phyloP scores from a whole-genome alignment of 1,140 invertebrate genomes.

The Drosophila equinoxialis region DNA sequence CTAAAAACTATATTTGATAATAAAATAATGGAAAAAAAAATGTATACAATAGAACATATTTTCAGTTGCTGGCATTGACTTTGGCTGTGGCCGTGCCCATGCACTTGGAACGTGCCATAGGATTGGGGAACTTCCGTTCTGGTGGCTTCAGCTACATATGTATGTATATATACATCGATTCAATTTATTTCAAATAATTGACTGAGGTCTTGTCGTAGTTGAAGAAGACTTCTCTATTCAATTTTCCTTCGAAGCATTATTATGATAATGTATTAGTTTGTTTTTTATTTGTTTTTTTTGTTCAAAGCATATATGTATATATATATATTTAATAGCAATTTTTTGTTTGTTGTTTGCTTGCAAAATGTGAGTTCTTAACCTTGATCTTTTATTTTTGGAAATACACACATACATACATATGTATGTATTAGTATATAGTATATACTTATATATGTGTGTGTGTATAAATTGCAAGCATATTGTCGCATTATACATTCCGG shows the following conservation, averaged over 20 bases:
- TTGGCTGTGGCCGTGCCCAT: too few relatives aligned
- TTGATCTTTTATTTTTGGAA: conserved; percentile 57
- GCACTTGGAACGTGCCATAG: too few relatives aligned
- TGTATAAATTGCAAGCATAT: not conserved
- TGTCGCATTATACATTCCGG: not conserved
- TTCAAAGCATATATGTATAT: not conserved
- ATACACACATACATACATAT: conserved; percentile 2
- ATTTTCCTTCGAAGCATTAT: not conserved
- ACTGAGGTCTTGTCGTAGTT: not conserved
- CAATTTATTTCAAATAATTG: too few relatives aligned
- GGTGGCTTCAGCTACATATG: conserved; percentile 1
- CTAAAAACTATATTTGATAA: too few relatives aligned
- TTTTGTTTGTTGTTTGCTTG: conserved; percentile 44
- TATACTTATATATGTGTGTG: conserved; percentile 1
- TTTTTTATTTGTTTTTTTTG: not conserved
- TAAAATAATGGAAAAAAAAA: too few relatives aligned
- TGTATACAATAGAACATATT: too few relatives aligned
- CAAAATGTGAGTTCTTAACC: conserved; percentile 28
- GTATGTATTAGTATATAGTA: too few relatives aligned
- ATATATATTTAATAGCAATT: conserved; percentile 12
- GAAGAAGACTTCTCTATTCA: not conserved
- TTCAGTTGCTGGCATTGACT: too few relatives aligned
- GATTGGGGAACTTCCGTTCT: not conserved
- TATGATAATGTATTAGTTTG: conserved; percentile 8
- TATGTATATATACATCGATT: not conserved